Conservation (phyloP, 2,797 vertebrate species). For the Hypotaenidia okinawae region DNA sequence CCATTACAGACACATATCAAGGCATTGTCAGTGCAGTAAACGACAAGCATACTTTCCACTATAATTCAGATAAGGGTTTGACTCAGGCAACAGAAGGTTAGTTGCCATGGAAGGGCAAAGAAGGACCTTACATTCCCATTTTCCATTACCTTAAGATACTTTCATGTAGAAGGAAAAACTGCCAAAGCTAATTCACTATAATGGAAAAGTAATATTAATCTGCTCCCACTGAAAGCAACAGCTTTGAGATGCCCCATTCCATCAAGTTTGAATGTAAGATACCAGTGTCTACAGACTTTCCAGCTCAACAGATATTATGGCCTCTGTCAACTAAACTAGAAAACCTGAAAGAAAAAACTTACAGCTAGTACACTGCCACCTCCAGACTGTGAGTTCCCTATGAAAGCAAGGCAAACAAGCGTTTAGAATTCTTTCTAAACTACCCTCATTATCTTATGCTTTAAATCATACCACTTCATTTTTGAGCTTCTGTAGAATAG, state of each 20-base stretch:
- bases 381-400: neutral
- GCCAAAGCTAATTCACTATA: neutral
- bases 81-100: neutral
- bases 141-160: neutral
- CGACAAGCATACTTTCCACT: neutral
- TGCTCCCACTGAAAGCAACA: neutral
- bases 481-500: neutral
- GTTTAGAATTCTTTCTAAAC: neutral
- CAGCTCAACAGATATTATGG: fast-evolving
- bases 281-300: neutral
- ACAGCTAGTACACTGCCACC: neutral
- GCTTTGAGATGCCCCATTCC: neutral
- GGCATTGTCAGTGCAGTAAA: neutral
- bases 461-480: neutral
- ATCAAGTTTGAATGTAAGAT: neutral
- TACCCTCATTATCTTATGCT: neutral
- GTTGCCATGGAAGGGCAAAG: neutral
- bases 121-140: neutral
- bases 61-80: neutral
- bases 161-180: neutral
- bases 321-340: neutral
- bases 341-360: neutral
- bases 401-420: neutral
- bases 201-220: neutral
- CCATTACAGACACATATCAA: neutral